Conservation (phyloP, 1,140 invertebrate genomes). For the Goniozus legneri region DNA sequence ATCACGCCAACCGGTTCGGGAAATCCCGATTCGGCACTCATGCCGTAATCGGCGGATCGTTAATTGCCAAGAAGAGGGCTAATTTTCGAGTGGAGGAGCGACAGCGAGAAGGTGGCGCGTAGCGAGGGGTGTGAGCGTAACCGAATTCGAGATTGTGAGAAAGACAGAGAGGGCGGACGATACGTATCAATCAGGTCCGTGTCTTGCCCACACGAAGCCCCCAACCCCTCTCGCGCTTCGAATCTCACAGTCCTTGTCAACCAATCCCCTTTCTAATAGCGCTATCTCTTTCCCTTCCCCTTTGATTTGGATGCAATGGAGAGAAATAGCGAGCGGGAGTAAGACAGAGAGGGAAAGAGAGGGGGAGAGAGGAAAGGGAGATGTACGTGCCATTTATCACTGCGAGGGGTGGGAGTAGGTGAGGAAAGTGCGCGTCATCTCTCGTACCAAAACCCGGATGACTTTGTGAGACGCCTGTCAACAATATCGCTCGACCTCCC, state of each 20-base stretch:
- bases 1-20: too few species aligned
- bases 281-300: conserved; percentile 3
- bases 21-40: too few species aligned
- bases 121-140: not conserved
- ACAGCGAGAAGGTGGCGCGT: not conserved
- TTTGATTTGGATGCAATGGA: conserved; percentile 12
- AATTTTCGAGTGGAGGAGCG: not conserved
- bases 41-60: too few species aligned
- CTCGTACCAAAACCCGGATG: conserved; percentile 39
- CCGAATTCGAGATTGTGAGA: not conserved
- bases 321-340: too few species aligned
- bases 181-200: conserved; percentile 39
- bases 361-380: too few species aligned
- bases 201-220: conserved; percentile 33
- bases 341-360: conserved; percentile 4
- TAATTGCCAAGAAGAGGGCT: not conserved
- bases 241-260: conserved; percentile 31
- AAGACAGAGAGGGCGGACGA: conserved; percentile 12
- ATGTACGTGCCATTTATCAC: conserved; percentile 45
- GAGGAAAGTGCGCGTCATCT: conserved; percentile 46
- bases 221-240: conserved; percentile 15
- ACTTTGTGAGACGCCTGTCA: conserved; percentile 47
- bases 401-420: too few species aligned
- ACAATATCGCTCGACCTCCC: too few species aligned
- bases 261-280: conserved; percentile 5